Evolutionary conservation across 2,888 invertebrate species (phyloP), one percentile per base, ranked within the genome.

Genomic region (Adelognathus sp.): DNA sequence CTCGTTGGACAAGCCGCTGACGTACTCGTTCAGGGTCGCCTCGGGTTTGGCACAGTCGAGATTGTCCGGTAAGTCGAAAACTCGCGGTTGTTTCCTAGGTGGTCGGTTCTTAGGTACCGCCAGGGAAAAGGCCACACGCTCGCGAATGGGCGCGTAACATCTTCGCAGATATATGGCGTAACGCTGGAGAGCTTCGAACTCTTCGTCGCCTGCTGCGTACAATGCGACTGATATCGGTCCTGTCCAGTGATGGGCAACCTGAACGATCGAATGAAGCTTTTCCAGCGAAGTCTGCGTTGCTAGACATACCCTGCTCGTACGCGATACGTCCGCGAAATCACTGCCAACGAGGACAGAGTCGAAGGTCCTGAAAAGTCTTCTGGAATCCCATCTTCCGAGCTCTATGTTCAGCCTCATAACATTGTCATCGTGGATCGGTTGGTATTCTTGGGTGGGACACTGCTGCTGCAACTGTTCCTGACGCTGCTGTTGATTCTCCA

Each of bases 201-300:
- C 97, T 76, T 95, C 94, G 84, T 96, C 95, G 2, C 96, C 96
- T 11, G 96, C 95, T 0, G 96, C 95, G 89, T 95, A 98, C 0
- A 97, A 93, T 0, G 97, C 96, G 0, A 96, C 94, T 0, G 97
- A 98, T 85, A 98, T 96, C 0, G 97, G 96, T 0, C 97, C 97
- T 5, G 94, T 93, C 97, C 97, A 98, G 85, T 97, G 95, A 58
- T 95, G 94, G 0, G 96, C 95, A 41, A 97, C 96, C 82, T 95
- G 95, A 0, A 96, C 94, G 16, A 98, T 89, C 44, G 97, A 96
- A 82, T 94, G 94, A 6, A 98, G 91, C 79, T 97, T 94, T 86
- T 98, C 98, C 61, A 98, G 93, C 0, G 97, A 97, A 84, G 96
- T 95, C 90, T 98, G 97, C 0, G 97, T 97, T 0, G 97, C 97